phyloP scores from a whole-genome alignment of 2,888 invertebrate genomes.

The Argyresthia goedartella region DNA sequence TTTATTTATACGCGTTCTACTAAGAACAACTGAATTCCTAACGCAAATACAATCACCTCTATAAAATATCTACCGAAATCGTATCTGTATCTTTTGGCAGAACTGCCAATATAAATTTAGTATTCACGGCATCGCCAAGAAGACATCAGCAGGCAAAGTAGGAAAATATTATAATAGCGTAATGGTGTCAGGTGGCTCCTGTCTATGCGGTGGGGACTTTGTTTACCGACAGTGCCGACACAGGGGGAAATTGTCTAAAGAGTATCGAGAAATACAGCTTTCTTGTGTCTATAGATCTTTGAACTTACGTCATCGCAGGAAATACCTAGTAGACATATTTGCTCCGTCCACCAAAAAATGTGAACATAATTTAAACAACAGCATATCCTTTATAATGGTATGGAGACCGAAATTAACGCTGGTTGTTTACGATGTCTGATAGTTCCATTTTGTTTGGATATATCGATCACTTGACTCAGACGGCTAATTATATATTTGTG shows the following conservation, averaged over 20 bases:
- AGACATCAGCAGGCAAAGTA: constrained; percentile 59
- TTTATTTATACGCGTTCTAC: no score
- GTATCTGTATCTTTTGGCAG: constrained; percentile 24
- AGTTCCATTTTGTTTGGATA: no score
- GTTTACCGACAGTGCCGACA: constrained; percentile 15
- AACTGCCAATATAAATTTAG: constrained; percentile 39
- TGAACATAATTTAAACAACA: no score
- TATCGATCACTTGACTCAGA: no score
- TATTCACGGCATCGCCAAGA: constrained; percentile 69
- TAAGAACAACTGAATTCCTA: constrained; percentile 15
- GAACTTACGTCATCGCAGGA: no score
- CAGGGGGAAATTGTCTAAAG: neutral
- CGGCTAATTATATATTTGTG: no score
- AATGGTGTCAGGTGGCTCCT: constrained; percentile 63
- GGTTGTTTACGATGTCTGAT: no score
- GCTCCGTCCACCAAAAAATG: no score
- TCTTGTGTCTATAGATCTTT: no score
- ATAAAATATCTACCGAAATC: constrained; percentile 47
- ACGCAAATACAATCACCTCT: constrained; percentile 36
- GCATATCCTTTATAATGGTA: no score
- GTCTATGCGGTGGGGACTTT: neutral
- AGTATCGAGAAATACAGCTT: neutral
- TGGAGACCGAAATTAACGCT: no score
- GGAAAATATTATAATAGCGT: constrained; percentile 69
- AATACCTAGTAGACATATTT: no score